Base-by-base conservation (phyloP, 2,113 vertebrate species). In the Erinaceus europaeus region DNA sequence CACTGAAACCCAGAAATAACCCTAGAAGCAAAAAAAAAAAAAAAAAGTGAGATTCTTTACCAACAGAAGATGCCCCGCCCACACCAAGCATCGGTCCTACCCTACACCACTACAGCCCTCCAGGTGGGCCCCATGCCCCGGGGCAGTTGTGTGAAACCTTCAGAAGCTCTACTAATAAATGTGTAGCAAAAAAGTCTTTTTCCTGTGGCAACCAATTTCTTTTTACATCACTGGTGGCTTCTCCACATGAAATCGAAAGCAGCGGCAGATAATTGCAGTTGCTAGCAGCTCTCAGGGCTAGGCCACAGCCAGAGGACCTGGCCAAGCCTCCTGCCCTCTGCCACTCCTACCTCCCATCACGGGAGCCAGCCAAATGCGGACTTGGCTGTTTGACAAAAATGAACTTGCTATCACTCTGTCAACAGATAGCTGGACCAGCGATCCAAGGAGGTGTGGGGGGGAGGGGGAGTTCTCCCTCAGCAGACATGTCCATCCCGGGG, bases 161-260 rank as follows among this genome's bases (percentile, higher is more conserved):
- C 5, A 11, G 92, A 92, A 91, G 90, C 91, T 84, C 91, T 92
- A 92, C 86, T 93, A 94, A 94, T 90, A 93, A 92, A 91, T 86
- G 55, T 74, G 72, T 81, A 46, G 61, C 92, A 36, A 81, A 90
- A 94, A 96, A 90, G 92, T 32, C 6, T 69, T 72, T 84, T 74
- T 53, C 95, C 96, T 96, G 74, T 82, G 79, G 97, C 95, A 96
- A 97, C 96, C 96, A 96, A 97, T 97, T 97, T 97, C 95, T 96
- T 97, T 97, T 96, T 95, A 96, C 94, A 90, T 94, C 97, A 96
- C 95, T 97, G 94, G 79, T 97, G 97, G 91, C 95, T 96, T 92
- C 93, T 55, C 91, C 86, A 88, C 61, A 76, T 94, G 91, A 96
- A 95, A 95, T 92, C 76, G 72, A 59, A 95, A 85, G 83, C 73